Base-by-base conservation (phyloP, 1,140 invertebrate species). In the Lamellibrachia luymesi region DNA sequence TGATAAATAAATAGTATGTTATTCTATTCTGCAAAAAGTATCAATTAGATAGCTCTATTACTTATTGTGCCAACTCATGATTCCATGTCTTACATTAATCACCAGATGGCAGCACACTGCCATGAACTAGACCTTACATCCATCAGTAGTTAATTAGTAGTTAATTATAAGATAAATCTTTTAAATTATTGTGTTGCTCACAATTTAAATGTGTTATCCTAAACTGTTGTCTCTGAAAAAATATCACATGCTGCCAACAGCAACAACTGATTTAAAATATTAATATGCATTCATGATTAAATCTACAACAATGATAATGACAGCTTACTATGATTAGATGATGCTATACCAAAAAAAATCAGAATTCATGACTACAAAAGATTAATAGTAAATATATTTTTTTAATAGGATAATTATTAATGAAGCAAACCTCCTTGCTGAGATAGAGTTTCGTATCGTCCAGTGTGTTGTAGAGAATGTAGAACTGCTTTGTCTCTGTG, bases 401-500 rank as follows among this genome's bases (percentile, higher is more conserved):
- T 93, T 51, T 90, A 10, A 6, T n/a, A 90, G 0, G 51, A 80
- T 80, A 80, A 22, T 80, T 80, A 22, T 22, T 22, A n/a, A 64
- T 92, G 91, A 89, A 93, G 93, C 94, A n/a, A 90, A 99, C 97
- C 97, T 99, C 99, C 96, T 99, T 99, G 91, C 97, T 97, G 94
- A 99, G 97, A 96, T 99, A 99, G 51, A 98, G 96, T 96, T 98
- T 98, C 5, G 98, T 98, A 96, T 99, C 99, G 96, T 98, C 98
- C n/a, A 99, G 96, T 6, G 98, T 98, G 96, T 99, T 99, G 96
- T 99, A 99, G 92, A 99, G 97, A 51, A 98, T 99, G 95, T 98
- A 99, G 97, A 98, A 99, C 96, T 99, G 98, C 96, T 99, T 99
- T 0, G 98, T 99, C 97, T 99, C 98, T 95, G 98, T 98, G 95